phyloP scores from a whole-genome alignment of 2,113 vertebrate species.

The Scomber scombrus region DNA sequence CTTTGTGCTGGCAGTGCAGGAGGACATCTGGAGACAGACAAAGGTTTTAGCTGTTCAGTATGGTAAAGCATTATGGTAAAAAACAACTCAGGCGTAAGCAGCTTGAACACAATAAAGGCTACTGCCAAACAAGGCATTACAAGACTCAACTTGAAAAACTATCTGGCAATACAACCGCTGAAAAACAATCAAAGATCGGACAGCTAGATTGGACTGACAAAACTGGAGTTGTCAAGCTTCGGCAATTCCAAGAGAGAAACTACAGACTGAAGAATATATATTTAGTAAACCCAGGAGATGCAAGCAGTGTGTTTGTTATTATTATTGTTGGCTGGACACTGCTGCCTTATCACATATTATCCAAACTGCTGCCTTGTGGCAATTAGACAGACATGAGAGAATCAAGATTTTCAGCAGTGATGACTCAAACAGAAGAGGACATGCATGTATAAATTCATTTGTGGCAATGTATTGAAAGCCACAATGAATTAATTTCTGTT shows the following conservation, averaged over 20 bases:
- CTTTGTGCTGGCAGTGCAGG: background rate
- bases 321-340: background rate
- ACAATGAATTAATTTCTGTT: background rate
- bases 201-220: conserved; percentile 13
- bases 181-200: conserved; percentile 13
- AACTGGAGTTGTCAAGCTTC: background rate
- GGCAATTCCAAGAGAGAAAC: conserved; percentile 16
- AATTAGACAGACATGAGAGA: background rate
- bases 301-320: conserved; percentile 27
- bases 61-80: conserved; percentile 13
- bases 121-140: conserved; percentile 31
- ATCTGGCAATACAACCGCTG: background rate
- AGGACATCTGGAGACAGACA: conserved; percentile 30
- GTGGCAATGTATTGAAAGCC: background rate
- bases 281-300: conserved; percentile 15
- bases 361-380: conserved; percentile 9
- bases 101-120: background rate
- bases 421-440: background rate
- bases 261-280: conserved; percentile 18
- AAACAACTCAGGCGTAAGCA: conserved; percentile 37
- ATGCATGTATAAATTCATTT: no score
- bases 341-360: conserved; percentile 16
- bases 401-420: background rate
- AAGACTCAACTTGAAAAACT: conserved; percentile 4
- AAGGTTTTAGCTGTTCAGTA: conserved; percentile 21